phyloP scores from a whole-genome alignment of 2,797 vertebrate genomes.

The Semaprochilodus insignis region DNA sequence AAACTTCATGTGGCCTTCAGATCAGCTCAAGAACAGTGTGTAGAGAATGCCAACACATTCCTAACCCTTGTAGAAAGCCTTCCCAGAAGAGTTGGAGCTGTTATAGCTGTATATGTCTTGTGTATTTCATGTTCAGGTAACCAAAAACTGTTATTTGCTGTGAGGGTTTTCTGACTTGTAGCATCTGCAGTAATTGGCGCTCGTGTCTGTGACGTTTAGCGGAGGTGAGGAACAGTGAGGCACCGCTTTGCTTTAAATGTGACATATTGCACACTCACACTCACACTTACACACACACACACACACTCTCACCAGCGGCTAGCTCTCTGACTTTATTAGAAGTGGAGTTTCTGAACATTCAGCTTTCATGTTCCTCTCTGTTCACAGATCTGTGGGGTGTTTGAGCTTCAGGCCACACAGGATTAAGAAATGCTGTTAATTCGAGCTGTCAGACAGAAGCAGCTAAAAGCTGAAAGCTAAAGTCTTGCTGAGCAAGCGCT shows the following conservation, averaged over 20 bases:
- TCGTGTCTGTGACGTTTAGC: slow-evolving; percentile 25
- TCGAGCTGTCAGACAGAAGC: slow-evolving; percentile 22
- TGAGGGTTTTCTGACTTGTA: neutral
- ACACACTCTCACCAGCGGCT: slow-evolving; percentile 29
- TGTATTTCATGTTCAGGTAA: too few species aligned
- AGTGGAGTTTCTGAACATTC: slow-evolving; percentile 38
- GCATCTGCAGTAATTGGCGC: slow-evolving; percentile 12
- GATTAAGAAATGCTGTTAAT: slow-evolving; percentile 36
- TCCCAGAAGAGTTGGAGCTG: too few species aligned
- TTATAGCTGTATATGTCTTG: too few species aligned
- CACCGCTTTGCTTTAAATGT: slow-evolving; percentile 59
- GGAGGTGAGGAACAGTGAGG: slow-evolving; percentile 49
- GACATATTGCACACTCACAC: slow-evolving; percentile 21
- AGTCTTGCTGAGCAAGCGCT: neutral
- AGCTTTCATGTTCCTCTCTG: slow-evolving; percentile 37
- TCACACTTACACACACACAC: neutral
- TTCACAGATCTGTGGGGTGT: too few species aligned
- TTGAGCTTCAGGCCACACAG: slow-evolving; percentile 1
- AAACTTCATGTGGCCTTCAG: too few species aligned
- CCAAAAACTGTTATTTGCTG: too few species aligned
- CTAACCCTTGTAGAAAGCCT: too few species aligned
- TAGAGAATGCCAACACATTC: too few species aligned
- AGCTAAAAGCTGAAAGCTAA: neutral
- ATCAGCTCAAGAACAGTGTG: too few species aligned
- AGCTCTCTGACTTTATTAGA: slow-evolving; percentile 50